Base-by-base conservation (phyloP, 2,113 vertebrate genomes). In the Crotophaga sulcirostris region DNA sequence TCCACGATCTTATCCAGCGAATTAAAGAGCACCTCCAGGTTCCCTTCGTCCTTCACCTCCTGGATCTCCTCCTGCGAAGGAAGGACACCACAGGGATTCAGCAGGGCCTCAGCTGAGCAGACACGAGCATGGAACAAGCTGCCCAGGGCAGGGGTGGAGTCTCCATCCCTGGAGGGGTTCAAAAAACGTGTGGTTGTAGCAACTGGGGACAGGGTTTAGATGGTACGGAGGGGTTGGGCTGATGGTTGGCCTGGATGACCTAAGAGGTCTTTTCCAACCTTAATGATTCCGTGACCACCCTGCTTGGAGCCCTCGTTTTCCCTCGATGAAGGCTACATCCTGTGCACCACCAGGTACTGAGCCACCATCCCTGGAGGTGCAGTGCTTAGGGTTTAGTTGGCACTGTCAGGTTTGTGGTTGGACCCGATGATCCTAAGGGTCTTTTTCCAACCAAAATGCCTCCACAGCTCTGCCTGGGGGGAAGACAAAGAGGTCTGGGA, bases 31-130 rank as follows among this genome's bases (percentile, higher is more conserved):
- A 3, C 28, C 24, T 97, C 97, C 34, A 98, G 95, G 36, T 98
- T 98, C 55, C 98, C 98, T 55, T 98, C 98, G 0, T 95, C 54
- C 90, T 98, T 98, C 11, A 98, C 94, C 52, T 97, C 97, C 36
- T 96, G 88, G 60, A 98, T 96, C 85, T 98, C 98, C 16, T 97
- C 97, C 98, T 98, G 72, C 0, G 21, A 54, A 64, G 67, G 47
- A 86, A 70, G 33, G 54, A 42, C 82, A 55, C 6, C 11, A 20
- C 7, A 10, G 20, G 42, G 49, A 15, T 26, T 79, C 70, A 86
- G 78, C 16, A 25, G 11, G 21, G n/a, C 36, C 28, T 28, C 13
- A 29, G 38, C 9, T 3, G 36, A 59, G 15, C 10, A 3, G 34
- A 31, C 34, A 7, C 0, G 1, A 38, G 24, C 24, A 42, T 21